Percentiles rank a stretch among this genome's conserved stretches.
Conservation (phyloP, 1,140 invertebrate species). For the Drosophila simulans region DNA sequence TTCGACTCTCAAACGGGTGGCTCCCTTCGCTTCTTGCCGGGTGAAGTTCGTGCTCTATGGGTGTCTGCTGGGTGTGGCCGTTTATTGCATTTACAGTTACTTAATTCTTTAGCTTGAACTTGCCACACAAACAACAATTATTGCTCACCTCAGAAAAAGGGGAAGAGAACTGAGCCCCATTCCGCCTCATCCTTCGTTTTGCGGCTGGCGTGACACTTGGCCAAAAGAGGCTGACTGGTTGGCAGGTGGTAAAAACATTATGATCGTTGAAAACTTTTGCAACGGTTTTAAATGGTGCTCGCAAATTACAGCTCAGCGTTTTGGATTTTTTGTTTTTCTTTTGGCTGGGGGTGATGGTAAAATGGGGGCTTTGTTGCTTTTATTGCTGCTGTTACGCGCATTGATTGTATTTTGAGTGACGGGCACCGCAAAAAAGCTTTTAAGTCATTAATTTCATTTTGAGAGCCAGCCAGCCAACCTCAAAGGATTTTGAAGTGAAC, state of each 20-base stretch:
- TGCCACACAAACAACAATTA: conserved; percentile 81
- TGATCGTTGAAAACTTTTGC: conserved; percentile 69
- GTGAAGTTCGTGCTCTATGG: conserved; percentile 5
- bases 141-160: conserved; percentile 50
- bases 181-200: conserved; percentile 24
- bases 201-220: conserved; percentile 43
- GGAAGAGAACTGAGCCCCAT: not conserved
- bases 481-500: conserved; percentile 77
- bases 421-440: conserved; percentile 80
- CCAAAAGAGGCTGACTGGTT: conserved; percentile 16
- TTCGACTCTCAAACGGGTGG: conserved; percentile 23
- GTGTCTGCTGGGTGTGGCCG: conserved; percentile 41
- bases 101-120: conserved; percentile 81
- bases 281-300: conserved; percentile 68
- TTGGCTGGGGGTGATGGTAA: not conserved
- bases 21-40: not conserved
- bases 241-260: conserved; percentile 61
- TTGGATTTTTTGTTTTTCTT: conserved; percentile 10
- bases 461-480: conserved; percentile 52
- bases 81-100: conserved; percentile 80
- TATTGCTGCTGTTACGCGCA: conserved; percentile 60
- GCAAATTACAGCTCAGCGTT: conserved; percentile 60
- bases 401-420: conserved; percentile 82
- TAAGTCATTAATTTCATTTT: conserved; percentile 81
- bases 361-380: conserved; percentile 21